Evolutionary conservation across 2,888 invertebrate genomes (phyloP).

Genomic region (Tortrix viridana): DNA sequence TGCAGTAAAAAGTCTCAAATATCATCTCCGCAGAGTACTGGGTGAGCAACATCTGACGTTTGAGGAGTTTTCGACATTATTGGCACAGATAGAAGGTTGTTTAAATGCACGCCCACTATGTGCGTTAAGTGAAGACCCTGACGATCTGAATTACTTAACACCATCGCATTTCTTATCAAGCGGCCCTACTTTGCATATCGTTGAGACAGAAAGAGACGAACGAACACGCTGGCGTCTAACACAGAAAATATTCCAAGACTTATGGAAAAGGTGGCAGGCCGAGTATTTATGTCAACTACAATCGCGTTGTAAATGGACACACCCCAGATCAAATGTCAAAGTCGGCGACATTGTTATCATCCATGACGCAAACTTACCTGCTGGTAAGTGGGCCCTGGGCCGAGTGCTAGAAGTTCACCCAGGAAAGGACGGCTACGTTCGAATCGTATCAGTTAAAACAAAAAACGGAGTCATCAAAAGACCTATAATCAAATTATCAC

Average conservation of each 20-base stretch:
- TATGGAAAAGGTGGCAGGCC: too few relatives aligned
- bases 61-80: constrained; percentile 5
- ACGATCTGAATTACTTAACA: too few relatives aligned
- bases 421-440: constrained; percentile 9
- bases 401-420: constrained; percentile 3
- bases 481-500: too few relatives aligned
- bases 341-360: constrained; percentile 8
- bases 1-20: not conserved
- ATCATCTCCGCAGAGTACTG: constrained; percentile 4
- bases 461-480: too few relatives aligned
- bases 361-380: constrained; percentile 10
- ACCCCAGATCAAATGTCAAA: not conserved
- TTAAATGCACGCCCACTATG: constrained; percentile 3
- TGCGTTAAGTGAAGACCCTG: not conserved
- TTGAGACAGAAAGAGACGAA: constrained; percentile 11
- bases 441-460: too few relatives aligned
- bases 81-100: constrained; percentile 10
- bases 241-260: constrained; percentile 10
- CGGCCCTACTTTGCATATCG: not conserved
- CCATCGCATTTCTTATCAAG: too few relatives aligned
- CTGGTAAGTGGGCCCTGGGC: constrained; percentile 16
- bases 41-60: constrained; percentile 10
- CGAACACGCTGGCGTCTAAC: constrained; percentile 12
- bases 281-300: constrained; percentile 12
- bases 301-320: constrained; percentile 11